Percentiles rank a stretch among this genome's conserved stretches.
Evolutionary conservation across 2,888 invertebrate species (phyloP).

Genomic region (Lamellibrachia satsuma): DNA sequence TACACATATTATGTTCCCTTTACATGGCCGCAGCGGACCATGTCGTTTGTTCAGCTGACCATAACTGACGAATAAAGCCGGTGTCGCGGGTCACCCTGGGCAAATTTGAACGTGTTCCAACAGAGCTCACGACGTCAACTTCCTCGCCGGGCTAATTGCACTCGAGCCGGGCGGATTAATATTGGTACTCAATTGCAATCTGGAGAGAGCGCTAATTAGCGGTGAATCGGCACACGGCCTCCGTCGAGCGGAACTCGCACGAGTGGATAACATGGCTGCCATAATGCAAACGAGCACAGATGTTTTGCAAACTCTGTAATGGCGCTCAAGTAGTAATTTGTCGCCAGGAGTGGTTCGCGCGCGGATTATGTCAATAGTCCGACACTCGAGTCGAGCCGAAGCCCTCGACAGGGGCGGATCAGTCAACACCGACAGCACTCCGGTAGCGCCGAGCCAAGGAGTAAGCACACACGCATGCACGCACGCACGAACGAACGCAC

Average conservation of each 20-base stretch:
- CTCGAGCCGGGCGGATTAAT: not conserved
- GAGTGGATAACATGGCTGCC: not conserved
- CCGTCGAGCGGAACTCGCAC: not conserved
- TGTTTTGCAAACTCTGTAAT: slow-evolving; percentile 12
- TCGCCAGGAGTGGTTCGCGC: not conserved
- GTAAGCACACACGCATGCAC: not conserved
- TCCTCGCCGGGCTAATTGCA: slow-evolving; percentile 2
- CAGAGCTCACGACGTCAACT: not conserved
- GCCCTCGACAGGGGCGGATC: not conserved
- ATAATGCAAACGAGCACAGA: slow-evolving; percentile 6
- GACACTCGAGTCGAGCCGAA: not conserved
- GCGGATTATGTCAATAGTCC: not conserved
- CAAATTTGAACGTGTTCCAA: not conserved
- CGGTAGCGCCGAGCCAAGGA: not conserved
- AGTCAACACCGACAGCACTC: not conserved
- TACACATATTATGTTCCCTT: not conserved
- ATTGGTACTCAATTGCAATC: not conserved
- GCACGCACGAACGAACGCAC: not conserved
- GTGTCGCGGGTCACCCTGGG: not conserved
- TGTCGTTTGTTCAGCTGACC: not conserved
- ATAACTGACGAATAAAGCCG: not conserved
- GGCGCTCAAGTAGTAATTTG: slow-evolving; percentile 17
- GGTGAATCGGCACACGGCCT: not conserved
- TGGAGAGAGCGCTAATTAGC: not conserved
- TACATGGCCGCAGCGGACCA: not conserved